phyloP scores from a whole-genome alignment of 2,797 vertebrate genomes.

The Euthynnus affinis region DNA sequence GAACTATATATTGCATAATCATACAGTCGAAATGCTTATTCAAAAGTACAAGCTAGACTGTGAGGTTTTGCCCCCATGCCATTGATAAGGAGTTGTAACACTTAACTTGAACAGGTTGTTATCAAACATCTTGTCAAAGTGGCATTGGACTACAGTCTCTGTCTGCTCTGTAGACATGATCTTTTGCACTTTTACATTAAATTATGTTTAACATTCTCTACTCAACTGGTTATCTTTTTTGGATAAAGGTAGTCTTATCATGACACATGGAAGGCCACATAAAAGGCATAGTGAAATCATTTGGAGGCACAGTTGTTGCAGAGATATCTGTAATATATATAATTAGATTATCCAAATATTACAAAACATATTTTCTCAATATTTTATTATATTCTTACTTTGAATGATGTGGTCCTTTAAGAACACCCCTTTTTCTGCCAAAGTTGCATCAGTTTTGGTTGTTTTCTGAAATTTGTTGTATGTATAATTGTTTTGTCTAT shows the following conservation, averaged over 20 bases:
- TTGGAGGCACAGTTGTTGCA: not conserved
- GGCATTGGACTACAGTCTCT: constrained; percentile 52
- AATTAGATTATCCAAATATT: not conserved
- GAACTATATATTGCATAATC: constrained; percentile 17
- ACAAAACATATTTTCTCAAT: too few relatives aligned
- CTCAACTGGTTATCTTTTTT: not conserved
- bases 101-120: constrained; percentile 35
- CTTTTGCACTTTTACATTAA: not conserved
- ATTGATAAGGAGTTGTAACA: constrained; percentile 49
- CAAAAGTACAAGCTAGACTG: constrained; percentile 15
- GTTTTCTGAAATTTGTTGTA: too few relatives aligned
- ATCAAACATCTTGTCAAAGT: constrained; percentile 37
- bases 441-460: not conserved
- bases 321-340: not conserved
- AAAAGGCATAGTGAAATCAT: too few relatives aligned
- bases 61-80: not conserved
- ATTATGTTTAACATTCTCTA: too few relatives aligned
- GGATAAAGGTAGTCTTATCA: not conserved
- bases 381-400: too few relatives aligned
- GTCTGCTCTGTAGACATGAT: constrained; percentile 16
- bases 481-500: not conserved
- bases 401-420: not conserved
- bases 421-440: too few relatives aligned
- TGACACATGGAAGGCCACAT: not conserved
- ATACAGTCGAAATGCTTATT: constrained; percentile 7